Evolutionary conservation across 2,888 invertebrate genomes (phyloP), one percentile per base, ranked within the genome.

Genomic region (Ligdia adustata): DNA sequence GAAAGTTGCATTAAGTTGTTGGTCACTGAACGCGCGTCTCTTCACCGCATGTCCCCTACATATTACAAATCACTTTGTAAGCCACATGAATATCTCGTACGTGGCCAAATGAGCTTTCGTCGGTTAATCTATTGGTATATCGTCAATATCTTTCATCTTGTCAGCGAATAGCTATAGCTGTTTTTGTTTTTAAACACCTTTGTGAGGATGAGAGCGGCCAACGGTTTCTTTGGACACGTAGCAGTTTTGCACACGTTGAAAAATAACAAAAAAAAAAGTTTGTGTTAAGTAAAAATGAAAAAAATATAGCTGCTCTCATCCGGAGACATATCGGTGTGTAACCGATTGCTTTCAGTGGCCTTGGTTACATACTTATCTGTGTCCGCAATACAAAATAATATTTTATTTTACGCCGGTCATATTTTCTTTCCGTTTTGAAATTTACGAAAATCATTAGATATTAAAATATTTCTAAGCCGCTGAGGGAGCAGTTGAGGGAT

Each of bases 331-430:
- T 83, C 60, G 60, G 86, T 75, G 75, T 88, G 88, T 85, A 87
- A 87, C 87, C 75, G 86, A 90, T 82, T 55, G 75, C 80, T 56
- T 26, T 47, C n/a, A 18, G 45, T 55, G 65, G 81, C 80, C 86
- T 90, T 82, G 87, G 88, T 88, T 90, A 88, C 88, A 85, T 74
- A 86, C 88, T 77, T 72, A 81, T 82, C 86, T 85, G 88, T 86
- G 51, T 53, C 59, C 42, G 9, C 14, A n/a, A 16, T 15, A 32
- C 3, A 24, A 26, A 39, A 28, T 24, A 29, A 29, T 38, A 38
- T 74, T 68, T 72, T 61, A 70, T 59, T 72, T 73, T 70, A 74
- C 79, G 72, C 77, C 75, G 76, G 71, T 67, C 66, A 69, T 71
- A 4, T 22, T 35, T 22, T 12, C 28, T 35, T 78, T 69, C 66